These are phyloP conservation scores for Australoheros facetus DNA, from an alignment of 2,797 vertebrate species.

Conservation along the genomic window DNA sequence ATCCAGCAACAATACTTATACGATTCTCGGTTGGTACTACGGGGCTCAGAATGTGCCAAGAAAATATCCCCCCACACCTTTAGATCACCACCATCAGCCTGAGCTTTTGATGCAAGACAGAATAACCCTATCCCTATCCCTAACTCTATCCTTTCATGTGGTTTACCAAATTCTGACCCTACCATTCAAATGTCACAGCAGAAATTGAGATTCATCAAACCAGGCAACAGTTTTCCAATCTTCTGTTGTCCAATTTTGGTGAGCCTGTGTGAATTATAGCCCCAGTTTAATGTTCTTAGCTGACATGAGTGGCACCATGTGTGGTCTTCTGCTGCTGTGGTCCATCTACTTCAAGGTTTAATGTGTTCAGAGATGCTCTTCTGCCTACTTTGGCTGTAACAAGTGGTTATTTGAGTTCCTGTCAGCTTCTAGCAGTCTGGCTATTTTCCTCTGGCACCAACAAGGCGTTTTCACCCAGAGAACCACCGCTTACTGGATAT, in stretches of 20 bases:
- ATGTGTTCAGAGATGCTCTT: neutral
- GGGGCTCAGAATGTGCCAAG: neutral
- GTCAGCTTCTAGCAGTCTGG: neutral
- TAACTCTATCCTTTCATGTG: too few relatives aligned
- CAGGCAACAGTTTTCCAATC: neutral
- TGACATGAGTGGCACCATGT: neutral
- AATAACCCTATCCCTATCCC: too few relatives aligned
- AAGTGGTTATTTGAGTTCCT: neutral
- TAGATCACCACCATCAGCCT: neutral
- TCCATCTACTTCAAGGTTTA: neutral
- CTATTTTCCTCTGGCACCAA: neutral
- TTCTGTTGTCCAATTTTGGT: neutral
- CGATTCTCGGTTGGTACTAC: neutral
- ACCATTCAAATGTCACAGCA: too few relatives aligned
- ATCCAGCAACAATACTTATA: neutral
- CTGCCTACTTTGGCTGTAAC: too few relatives aligned
- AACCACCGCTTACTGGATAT: neutral
- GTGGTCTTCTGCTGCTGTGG: neutral
- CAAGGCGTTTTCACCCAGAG: too few relatives aligned
- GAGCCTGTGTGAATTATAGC: neutral
- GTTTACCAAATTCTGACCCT: too few relatives aligned
- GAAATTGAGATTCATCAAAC: too few relatives aligned
- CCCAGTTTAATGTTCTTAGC: neutral
- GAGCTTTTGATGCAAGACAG: neutral
- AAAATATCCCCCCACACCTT: neutral